Evolutionary conservation across 2,888 invertebrate genomes (phyloP), one percentile per base, ranked within the genome.

Genomic region (Miltochrista miniata): DNA sequence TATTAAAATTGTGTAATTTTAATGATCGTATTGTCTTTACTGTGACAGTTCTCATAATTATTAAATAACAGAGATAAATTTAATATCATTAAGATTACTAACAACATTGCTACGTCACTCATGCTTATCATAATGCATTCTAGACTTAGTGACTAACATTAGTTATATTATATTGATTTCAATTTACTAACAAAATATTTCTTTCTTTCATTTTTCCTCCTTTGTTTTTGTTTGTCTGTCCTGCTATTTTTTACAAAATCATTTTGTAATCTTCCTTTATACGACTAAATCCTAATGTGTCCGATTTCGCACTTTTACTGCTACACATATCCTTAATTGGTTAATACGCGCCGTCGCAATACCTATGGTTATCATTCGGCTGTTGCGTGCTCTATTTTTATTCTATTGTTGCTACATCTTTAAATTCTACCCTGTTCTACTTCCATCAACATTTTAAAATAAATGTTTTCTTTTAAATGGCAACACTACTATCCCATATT

Each of bases 341-440:
- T 76, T 82, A 85, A 85, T 83, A 72, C 81, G 73, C 80, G 47
- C 59, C 67, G 63, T 59, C 74, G 68, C 68, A 72, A 74, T 66
- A 53, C 51, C 46, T 48, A 63, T 55, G 58, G 53, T 44, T 63
- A 70, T 60, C 85, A 83, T 76, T 77, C 78, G 69, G 52, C 41
- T 64, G 53, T 52, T 72, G 81, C 86, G 83, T 85, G 84, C 58
- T 81, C 81, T 81, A 80, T 84, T 80, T 73, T 60, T 72, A 71
- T 51, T 40, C 37, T 37, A 51, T 61, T 67, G 60, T 63, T 59
- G 62, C 55, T 51, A 59, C 45, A 55, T 52, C 34, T 49, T 48
- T 18, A 41, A 51, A 53, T 56, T 48, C 45, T 56, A 60, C 18
- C 18, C 18, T 2, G 18, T 24, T 24, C 18, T 24, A 24, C 18